Percentiles rank a stretch among this genome's conserved stretches.
Conservation (phyloP, 2,113 vertebrate species). For the Mellivora capensis region DNA sequence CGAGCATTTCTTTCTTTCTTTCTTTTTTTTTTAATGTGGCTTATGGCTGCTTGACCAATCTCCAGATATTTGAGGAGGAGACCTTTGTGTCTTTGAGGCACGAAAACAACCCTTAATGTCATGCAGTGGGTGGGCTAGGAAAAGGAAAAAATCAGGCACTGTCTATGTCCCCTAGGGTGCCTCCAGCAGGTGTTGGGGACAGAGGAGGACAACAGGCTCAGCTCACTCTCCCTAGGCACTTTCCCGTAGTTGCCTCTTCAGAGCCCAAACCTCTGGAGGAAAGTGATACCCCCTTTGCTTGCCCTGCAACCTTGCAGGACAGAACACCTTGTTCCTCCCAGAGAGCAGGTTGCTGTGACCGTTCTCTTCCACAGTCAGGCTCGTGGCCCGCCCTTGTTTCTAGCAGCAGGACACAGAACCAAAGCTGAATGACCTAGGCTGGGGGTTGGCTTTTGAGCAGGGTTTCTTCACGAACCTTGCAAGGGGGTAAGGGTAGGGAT, state of each 20-base stretch:
- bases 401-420: not conserved
- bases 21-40: not conserved
- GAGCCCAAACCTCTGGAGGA: accelerated
- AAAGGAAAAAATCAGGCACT: not conserved
- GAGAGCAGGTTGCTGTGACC: accelerated
- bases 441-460: not conserved
- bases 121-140: not conserved
- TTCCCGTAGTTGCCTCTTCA: accelerated
- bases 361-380: accelerated
- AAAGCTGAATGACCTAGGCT: not conserved
- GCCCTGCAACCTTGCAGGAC: accelerated
- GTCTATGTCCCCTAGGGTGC: not conserved
- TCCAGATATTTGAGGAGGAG: not conserved
- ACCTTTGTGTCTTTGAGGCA: not conserved
- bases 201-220: not conserved
- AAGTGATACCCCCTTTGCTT: not conserved
- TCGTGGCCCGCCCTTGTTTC: accelerated
- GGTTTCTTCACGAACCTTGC: not conserved
- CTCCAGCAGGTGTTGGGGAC: not conserved
- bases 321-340: accelerated
- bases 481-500: not conserved
- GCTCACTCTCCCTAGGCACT: not conserved
- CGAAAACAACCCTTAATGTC: not conserved
- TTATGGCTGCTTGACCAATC: not conserved
- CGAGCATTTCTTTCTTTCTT: not conserved